These are phyloP conservation scores for Apodemia mormo DNA, from an alignment of 2,888 invertebrate species.

Conservation along the genomic window DNA sequence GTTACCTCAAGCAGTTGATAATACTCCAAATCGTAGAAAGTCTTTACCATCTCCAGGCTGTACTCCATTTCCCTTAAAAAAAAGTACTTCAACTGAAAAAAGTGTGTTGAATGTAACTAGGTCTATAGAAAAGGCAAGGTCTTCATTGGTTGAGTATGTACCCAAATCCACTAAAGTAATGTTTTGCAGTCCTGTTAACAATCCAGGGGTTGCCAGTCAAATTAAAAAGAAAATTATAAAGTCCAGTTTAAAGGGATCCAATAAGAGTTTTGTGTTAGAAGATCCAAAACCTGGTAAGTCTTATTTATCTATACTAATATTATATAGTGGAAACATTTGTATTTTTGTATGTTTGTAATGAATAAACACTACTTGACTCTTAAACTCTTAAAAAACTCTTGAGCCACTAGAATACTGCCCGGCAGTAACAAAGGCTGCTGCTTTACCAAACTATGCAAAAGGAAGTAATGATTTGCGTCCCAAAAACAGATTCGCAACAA, in stretches of 20 bases:
- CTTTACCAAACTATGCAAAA: too few relatives aligned
- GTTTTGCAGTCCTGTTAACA: conserved; percentile 71
- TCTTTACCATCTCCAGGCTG: conserved; percentile 60
- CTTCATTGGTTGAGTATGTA: conserved; percentile 43
- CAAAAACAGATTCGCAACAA: too few relatives aligned
- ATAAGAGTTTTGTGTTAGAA: conserved; percentile 72
- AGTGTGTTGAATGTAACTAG: conserved; percentile 59
- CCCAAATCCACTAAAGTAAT: conserved; percentile 61
- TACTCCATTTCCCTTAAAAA: conserved; percentile 58
- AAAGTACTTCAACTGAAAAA: conserved; percentile 49
- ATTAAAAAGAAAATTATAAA: conserved; percentile 67
- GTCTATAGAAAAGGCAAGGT: conserved; percentile 62
- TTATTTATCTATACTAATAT: neutral
- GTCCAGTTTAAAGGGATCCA: conserved; percentile 74
- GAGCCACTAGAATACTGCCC: too few relatives aligned
- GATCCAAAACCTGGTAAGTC: conserved; percentile 55
- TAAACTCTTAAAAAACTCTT: too few relatives aligned
- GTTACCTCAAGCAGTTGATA: conserved; percentile 33
- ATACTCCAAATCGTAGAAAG: conserved; percentile 50
- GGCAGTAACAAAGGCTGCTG: too few relatives aligned
- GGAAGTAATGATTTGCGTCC: too few relatives aligned
- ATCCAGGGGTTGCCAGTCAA: conserved; percentile 47
- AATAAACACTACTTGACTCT: too few relatives aligned
- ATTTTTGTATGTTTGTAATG: too few relatives aligned
- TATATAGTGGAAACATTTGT: too few relatives aligned